Conservation (phyloP, 2,888 invertebrate species). For the Aleiodes testaceus region DNA sequence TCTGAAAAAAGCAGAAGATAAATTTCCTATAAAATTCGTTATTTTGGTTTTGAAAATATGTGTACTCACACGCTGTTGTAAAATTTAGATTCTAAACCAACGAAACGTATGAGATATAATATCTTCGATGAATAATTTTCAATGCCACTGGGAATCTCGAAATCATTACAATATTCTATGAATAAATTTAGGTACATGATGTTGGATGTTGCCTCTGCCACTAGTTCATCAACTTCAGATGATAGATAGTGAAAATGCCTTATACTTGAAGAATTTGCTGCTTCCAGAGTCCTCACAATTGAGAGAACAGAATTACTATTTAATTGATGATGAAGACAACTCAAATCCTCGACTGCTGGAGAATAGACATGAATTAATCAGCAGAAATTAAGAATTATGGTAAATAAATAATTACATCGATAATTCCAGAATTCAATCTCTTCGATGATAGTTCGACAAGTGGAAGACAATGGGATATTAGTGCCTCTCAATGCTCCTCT, state of each 20-base stretch:
- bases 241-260: constrained; percentile 61
- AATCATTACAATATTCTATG: constrained; percentile 72
- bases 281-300: constrained; percentile 63
- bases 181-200: constrained; percentile 74
- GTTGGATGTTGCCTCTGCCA: constrained; percentile 75
- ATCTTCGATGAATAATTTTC: constrained; percentile 73
- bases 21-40: too few species aligned
- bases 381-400: not conserved
- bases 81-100: constrained; percentile 76
- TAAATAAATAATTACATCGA: constrained; percentile 64
- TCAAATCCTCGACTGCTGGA: constrained; percentile 67
- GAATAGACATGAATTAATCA: not conserved
- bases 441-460: constrained; percentile 59
- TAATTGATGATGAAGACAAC: constrained; percentile 66
- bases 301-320: constrained; percentile 58
- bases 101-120: constrained; percentile 74
- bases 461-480: constrained; percentile 10
- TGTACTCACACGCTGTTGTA: constrained; percentile 71
- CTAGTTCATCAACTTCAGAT: constrained; percentile 56
- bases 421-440: constrained; percentile 72
- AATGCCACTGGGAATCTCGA: constrained; percentile 72
- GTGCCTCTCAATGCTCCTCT: constrained; percentile 70
- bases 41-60: not conserved
- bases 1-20: constrained; percentile 41
- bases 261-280: constrained; percentile 64